phyloP scores from a whole-genome alignment of 2,888 invertebrate genomes.

The Didymodactylos carnosus region DNA sequence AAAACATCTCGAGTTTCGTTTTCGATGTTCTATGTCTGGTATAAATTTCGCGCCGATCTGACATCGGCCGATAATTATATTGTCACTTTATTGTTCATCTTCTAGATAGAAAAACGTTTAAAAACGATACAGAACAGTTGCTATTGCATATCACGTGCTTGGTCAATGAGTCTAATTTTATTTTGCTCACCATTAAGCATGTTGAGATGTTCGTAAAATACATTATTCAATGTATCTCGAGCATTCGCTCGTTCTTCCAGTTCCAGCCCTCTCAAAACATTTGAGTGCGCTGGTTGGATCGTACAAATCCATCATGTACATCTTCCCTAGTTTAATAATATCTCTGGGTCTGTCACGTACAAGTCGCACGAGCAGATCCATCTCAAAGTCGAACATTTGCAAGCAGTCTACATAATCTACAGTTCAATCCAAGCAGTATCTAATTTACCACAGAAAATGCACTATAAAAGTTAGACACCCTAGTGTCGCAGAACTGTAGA shows the following conservation, averaged over 20 bases:
- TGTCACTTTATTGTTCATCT: no score
- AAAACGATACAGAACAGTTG: no score
- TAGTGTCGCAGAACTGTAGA: no score
- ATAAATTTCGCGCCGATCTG: no score
- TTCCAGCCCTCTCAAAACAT: not conserved
- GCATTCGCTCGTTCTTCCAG: not conserved
- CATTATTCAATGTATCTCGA: not conserved
- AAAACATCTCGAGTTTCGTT: no score
- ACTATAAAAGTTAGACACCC: no score
- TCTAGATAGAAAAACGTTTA: no score
- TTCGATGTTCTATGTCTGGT: no score
- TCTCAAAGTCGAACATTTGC: not conserved
- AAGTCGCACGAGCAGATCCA: not conserved
- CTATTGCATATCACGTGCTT: no score
- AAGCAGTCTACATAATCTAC: not conserved
- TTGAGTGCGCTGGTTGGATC: not conserved
- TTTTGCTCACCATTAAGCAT: not conserved
- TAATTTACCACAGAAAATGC: not conserved
- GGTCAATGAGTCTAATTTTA: not conserved
- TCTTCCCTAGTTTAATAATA: not conserved
- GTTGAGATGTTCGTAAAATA: not conserved
- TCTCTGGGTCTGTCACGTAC: not conserved
- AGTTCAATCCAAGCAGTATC: no score
- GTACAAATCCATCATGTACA: not conserved
- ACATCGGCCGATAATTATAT: no score